Base-by-base conservation (phyloP, 2,797 vertebrate species). In the Liparis tanakae region DNA sequence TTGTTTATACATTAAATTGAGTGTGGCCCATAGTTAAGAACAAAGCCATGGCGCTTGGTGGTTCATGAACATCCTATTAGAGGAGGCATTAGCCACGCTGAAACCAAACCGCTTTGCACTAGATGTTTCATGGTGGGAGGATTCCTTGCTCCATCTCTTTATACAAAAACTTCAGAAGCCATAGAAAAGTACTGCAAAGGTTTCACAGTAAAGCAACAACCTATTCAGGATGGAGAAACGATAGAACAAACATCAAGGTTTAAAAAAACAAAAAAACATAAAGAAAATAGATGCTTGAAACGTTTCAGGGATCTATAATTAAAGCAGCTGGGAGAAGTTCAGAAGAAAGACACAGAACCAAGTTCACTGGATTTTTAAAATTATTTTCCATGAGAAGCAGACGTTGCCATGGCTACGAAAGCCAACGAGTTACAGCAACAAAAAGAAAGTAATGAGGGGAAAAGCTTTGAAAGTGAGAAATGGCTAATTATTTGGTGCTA, bases 291-390 rank as follows among this genome's bases (percentile, higher is more conserved):
- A 63, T 22, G 30, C 36, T 78, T 70, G 60, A 63, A 84, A 74
- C 51, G 57, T 17, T 62, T 68, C 7, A 70, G 25, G 55, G 71
- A 66, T 76, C 39, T 65, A 58, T 80, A 81, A 84, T 78, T 63
- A 78, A 78, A 66, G 48, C 74, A 80, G 56, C 53, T 39, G 70
- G 63, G 66, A 83, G 71, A 72, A 37, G 58, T 74, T 62, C 65
- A 63, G 61, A 72, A 70, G 62, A 44, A 43, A 70, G 54, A 78
- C 67, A 67, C 15, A 41, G 59, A 72, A 13, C 51, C 69, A 43
- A 63, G 66, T 72, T 83, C 62, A 68, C 68, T 67, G 57, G 44
- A 67, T 80, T 44, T 30, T 70, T 30, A 68, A 25, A 51, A 15
- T 68, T 25, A 4, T 56, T 72, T 67, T 61, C 22, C 53, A 46